Conservation (phyloP, 2,797 vertebrate species). For the Paedocypris micromegethes region DNA sequence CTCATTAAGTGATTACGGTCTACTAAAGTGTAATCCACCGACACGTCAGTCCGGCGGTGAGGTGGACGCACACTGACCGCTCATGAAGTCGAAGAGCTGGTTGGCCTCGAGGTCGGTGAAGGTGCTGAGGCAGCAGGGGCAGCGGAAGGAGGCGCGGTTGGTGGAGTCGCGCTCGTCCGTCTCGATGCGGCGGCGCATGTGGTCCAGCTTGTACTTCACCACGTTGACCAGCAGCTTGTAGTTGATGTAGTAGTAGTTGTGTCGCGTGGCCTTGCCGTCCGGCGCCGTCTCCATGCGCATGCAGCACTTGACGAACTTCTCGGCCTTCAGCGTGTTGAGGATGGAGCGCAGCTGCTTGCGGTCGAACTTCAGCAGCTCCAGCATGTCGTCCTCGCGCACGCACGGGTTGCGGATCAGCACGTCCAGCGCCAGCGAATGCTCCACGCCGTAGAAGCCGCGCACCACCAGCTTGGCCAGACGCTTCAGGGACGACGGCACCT, state of each 20-base stretch:
- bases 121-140: constrained; percentile 88
- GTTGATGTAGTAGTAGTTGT: constrained; percentile 99
- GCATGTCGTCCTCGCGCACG: constrained; percentile 97
- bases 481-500: constrained; percentile 90
- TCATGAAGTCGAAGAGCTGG: constrained; percentile 90
- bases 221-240: constrained; percentile 94
- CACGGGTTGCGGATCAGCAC: constrained; percentile 95
- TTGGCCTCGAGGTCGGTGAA: constrained; percentile 99
- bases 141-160: constrained; percentile 92
- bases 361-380: constrained; percentile 96
- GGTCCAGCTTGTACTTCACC: constrained; percentile 97
- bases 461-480: constrained; percentile 97
- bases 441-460: constrained; percentile 92
- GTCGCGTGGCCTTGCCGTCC: constrained; percentile 92
- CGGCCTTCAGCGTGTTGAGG: constrained; percentile 92
- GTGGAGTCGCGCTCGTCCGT: constrained; percentile 97
- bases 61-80: constrained; percentile 70
- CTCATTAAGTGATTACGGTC: neutral
- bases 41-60: no score
- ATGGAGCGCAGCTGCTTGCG: constrained; percentile 93
- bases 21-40: no score
- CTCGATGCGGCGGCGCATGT: constrained; percentile 96
- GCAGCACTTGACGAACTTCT: constrained; percentile 97
- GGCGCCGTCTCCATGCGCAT: constrained; percentile 95
- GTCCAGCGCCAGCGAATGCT: constrained; percentile 91